A percentile compares a stretch with the other conserved stretches of the same genome.
These are phyloP conservation scores for Acanthurus lineatus DNA, from an alignment of 2,797 vertebrate species.

Conservation along the genomic window DNA sequence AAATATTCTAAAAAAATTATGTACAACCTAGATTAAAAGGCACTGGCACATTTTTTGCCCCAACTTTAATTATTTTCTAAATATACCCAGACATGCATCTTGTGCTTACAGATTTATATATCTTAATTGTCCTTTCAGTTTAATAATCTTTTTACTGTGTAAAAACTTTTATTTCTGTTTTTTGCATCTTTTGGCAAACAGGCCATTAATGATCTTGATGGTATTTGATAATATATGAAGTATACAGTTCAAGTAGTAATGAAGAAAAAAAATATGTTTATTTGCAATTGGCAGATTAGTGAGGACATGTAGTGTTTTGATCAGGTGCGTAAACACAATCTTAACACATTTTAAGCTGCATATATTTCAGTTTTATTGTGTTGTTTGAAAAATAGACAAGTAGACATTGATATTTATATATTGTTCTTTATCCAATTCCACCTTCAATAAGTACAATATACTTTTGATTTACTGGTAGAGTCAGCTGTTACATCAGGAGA, in stretches of 20 bases:
- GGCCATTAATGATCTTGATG: too few species aligned
- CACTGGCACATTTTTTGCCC: too few species aligned
- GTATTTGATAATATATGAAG: background rate
- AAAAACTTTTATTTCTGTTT: too few species aligned
- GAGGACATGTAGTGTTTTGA: background rate
- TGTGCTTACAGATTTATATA: too few species aligned
- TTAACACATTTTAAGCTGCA: constrained; percentile 41
- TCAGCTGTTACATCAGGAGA: constrained; percentile 46
- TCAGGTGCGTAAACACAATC: constrained; percentile 2
- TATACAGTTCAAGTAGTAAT: background rate
- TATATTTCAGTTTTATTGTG: constrained; percentile 73
- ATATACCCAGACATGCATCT: too few species aligned
- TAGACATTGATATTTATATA: constrained; percentile 47
- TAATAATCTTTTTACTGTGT: too few species aligned
- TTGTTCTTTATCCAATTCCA: constrained; percentile 48
- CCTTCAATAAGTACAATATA: constrained; percentile 27
- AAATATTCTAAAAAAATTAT: too few species aligned
- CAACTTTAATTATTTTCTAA: too few species aligned
- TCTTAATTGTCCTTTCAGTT: too few species aligned
- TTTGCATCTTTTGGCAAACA: too few species aligned
- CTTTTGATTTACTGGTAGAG: constrained; percentile 24
- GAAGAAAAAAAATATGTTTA: background rate
- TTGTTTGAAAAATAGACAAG: constrained; percentile 81
- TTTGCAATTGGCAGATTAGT: background rate
- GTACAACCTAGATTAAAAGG: too few species aligned